A percentile compares a stretch with the other conserved stretches of the same genome.
These are phyloP conservation scores for Corydoras maculifer DNA, from an alignment of 2,113 vertebrate species.

Conservation along the genomic window DNA sequence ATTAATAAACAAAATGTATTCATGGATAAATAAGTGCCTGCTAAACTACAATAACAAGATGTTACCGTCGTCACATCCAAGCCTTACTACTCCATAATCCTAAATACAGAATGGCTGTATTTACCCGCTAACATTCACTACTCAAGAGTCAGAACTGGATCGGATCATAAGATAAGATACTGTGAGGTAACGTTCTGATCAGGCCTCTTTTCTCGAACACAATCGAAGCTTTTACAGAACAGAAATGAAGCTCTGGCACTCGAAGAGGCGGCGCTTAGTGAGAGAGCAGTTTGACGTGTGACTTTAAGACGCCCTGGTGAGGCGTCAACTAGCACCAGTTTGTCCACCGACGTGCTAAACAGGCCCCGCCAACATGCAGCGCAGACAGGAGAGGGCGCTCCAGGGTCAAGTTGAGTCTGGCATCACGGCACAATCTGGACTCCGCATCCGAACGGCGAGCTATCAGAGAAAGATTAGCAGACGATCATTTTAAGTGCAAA, in stretches of 20 bases:
- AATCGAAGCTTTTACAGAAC: not conserved
- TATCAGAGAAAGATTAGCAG: slow-evolving; percentile 14
- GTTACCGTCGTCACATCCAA: slow-evolving; percentile 7
- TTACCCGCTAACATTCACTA: slow-evolving; percentile 13
- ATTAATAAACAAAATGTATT: not conserved
- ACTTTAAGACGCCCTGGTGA: slow-evolving; percentile 10
- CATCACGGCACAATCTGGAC: not conserved
- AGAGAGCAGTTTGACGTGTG: not conserved
- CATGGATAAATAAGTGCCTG: too few species aligned
- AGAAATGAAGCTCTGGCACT: slow-evolving; percentile 4
- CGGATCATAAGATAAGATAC: slow-evolving; percentile 7
- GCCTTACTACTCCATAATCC: not conserved
- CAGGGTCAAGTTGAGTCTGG: not conserved
- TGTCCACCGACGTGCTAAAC: slow-evolving; percentile 9
- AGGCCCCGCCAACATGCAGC: slow-evolving; percentile 26
- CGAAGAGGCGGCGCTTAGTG: not conserved
- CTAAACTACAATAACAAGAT: not conserved
- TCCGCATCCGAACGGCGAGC: too few species aligned
- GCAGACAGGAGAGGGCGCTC: not conserved
- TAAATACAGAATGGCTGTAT: not conserved
- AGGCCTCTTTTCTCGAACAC: slow-evolving; percentile 12
- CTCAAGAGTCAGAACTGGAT: slow-evolving; percentile 10
- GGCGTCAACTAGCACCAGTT: slow-evolving; percentile 23
- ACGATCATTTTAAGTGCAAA: slow-evolving; percentile 30
- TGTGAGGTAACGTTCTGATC: slow-evolving; percentile 10